Conservation (phyloP, 2,113 vertebrate species). For the Dolichotis patagonum region DNA sequence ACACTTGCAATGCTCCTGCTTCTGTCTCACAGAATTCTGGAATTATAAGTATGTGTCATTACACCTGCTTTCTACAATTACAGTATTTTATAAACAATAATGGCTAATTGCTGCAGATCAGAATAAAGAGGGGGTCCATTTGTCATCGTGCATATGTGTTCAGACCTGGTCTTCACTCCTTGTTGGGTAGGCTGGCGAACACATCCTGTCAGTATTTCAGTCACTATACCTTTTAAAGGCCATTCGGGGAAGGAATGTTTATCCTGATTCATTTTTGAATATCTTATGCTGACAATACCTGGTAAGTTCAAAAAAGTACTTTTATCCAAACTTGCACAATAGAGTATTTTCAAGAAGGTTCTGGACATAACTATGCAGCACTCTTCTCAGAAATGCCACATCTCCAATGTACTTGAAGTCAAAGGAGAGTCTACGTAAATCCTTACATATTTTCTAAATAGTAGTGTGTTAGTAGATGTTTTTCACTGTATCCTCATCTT, state of each 20-base stretch:
- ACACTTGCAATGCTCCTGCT: neutral
- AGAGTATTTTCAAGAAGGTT: neutral
- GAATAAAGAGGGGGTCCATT: neutral
- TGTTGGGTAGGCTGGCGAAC: accelerated
- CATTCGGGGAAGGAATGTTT: neutral
- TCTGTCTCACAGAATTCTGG: neutral
- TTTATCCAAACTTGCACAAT: neutral
- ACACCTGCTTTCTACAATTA: neutral
- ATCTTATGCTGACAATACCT: neutral
- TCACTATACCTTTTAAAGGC: neutral
- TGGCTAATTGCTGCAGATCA: neutral
- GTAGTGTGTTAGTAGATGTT: neutral
- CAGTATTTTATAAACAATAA: neutral
- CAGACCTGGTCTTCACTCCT: neutral
- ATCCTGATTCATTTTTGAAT: neutral
- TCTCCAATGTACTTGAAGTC: neutral
- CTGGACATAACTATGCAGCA: neutral
- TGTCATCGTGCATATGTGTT: neutral
- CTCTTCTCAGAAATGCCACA: neutral
- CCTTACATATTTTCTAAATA: neutral
- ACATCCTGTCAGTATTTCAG: neutral
- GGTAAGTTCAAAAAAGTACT: neutral
- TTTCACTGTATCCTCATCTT: neutral
- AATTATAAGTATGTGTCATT: neutral
- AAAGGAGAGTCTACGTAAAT: neutral